phyloP scores from a whole-genome alignment of 2,888 invertebrate genomes.

The Hirtodrosophila trivittata region DNA sequence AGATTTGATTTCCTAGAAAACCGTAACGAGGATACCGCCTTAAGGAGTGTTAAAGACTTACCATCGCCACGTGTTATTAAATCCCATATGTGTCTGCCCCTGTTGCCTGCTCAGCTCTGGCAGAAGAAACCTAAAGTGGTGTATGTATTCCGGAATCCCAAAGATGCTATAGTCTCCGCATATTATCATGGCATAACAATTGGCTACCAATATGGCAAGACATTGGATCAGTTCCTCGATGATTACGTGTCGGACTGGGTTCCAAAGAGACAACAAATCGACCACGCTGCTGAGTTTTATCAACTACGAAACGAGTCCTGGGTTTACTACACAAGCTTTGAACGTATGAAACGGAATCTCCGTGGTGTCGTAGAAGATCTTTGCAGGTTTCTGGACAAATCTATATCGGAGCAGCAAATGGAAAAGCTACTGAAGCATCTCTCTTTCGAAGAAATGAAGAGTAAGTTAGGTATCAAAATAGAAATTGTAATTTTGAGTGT shows the following conservation, averaged over 20 bases:
- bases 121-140: constrained; percentile 85
- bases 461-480: constrained; percentile 30
- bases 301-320: constrained; percentile 70
- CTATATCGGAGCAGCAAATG: constrained; percentile 57
- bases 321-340: constrained; percentile 74
- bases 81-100: constrained; percentile 67
- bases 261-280: constrained; percentile 29
- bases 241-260: constrained; percentile 24
- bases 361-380: constrained; percentile 59
- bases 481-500: too few relatives aligned
- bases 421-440: constrained; percentile 67
- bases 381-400: constrained; percentile 67
- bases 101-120: constrained; percentile 75
- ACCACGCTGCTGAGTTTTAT: constrained; percentile 71
- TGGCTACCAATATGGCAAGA: constrained; percentile 50
- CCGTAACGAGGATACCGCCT: constrained; percentile 29
- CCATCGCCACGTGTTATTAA: constrained; percentile 75
- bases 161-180: constrained; percentile 91
- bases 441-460: constrained; percentile 78
- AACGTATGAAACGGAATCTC: constrained; percentile 74
- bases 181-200: constrained; percentile 85
- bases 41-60: constrained; percentile 39
- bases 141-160: constrained; percentile 92
- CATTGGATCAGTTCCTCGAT: constrained; percentile 49
- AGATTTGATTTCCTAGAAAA: constrained; percentile 52